Conservation (phyloP, 2,888 invertebrate species). For the Laothoe populi region DNA sequence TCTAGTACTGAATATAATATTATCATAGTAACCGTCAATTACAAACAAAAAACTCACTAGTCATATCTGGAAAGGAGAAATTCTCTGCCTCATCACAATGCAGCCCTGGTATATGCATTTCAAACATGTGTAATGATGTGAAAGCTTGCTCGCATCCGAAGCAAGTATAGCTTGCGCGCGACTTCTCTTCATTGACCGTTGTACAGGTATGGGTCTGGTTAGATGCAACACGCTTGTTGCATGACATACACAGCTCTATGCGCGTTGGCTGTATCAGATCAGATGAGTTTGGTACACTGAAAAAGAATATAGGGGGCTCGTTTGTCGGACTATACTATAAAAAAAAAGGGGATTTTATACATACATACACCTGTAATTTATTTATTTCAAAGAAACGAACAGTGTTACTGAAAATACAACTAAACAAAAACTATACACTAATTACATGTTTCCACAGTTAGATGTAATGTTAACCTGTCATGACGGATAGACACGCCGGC, state of each 20-base stretch:
- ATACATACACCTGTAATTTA: too few relatives aligned
- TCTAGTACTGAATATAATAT: too few relatives aligned
- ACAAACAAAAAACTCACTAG: slow-evolving; percentile 9
- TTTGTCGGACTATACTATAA: too few relatives aligned
- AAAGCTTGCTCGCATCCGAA: slow-evolving; percentile 55
- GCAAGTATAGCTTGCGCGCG: slow-evolving; percentile 42
- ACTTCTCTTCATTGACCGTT: not conserved
- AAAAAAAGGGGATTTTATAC: too few relatives aligned
- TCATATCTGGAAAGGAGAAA: slow-evolving; percentile 54
- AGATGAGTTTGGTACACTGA: slow-evolving; percentile 48
- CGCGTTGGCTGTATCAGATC: slow-evolving; percentile 54
- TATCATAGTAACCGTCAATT: too few relatives aligned
- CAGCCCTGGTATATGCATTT: slow-evolving; percentile 52
- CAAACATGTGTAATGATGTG: slow-evolving; percentile 46
- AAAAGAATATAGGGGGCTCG: slow-evolving; percentile 30
- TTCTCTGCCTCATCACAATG: slow-evolving; percentile 55
- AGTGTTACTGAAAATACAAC: too few relatives aligned
- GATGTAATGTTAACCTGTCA: too few relatives aligned
- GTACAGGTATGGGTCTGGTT: slow-evolving; percentile 33
- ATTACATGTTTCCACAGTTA: too few relatives aligned
- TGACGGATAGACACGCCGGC: too few relatives aligned
- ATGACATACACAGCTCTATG: slow-evolving; percentile 49
- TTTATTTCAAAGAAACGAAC: too few relatives aligned
- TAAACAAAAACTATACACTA: too few relatives aligned
- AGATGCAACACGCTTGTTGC: slow-evolving; percentile 39